Percentiles rank a stretch among this genome's conserved stretches.
These are phyloP conservation scores for Serranus cabrilla DNA, from an alignment of 2,797 vertebrate genomes.

Conservation along the genomic window DNA sequence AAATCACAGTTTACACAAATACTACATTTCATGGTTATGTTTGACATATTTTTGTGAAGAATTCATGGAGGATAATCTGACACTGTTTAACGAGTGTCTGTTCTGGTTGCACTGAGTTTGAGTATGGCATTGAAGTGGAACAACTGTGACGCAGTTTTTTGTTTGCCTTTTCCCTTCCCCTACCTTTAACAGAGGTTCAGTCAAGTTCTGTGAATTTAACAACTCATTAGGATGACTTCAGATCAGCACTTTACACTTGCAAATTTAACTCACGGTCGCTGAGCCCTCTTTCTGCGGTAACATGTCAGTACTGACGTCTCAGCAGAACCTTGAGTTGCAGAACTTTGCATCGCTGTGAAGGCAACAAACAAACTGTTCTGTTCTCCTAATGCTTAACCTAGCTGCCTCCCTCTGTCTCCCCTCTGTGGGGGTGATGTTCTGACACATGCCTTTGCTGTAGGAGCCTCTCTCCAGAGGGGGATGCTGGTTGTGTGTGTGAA, in stretches of 20 bases:
- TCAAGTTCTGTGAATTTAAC: slow-evolving; percentile 65
- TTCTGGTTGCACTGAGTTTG: slow-evolving; percentile 77
- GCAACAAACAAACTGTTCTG: slow-evolving; percentile 46
- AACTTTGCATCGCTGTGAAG: slow-evolving; percentile 42
- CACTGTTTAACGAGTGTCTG: slow-evolving; percentile 44
- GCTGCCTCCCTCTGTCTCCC: slow-evolving; percentile 65
- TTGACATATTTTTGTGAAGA: slow-evolving; percentile 50
- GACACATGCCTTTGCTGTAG: slow-evolving; percentile 72
- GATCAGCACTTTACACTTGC: slow-evolving; percentile 57
- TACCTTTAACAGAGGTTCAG: slow-evolving; percentile 42
- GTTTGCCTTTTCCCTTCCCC: slow-evolving; percentile 15
- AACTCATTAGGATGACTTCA: slow-evolving; percentile 37
- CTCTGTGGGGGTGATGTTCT: slow-evolving; percentile 45
- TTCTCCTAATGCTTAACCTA: slow-evolving; percentile 49
- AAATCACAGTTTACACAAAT: slow-evolving; percentile 45
- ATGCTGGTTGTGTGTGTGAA: slow-evolving; percentile 52
- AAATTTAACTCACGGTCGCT: slow-evolving; percentile 35
- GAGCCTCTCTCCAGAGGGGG: slow-evolving; percentile 49
- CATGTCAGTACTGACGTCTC: slow-evolving; percentile 32
- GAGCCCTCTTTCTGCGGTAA: slow-evolving; percentile 17
- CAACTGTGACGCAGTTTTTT: slow-evolving; percentile 61
- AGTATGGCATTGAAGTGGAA: slow-evolving; percentile 57
- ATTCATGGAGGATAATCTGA: slow-evolving; percentile 71
- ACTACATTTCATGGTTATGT: slow-evolving; percentile 47
- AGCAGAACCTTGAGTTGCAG: slow-evolving; percentile 26